Evolutionary conservation across 2,888 invertebrate genomes (phyloP), one percentile per base, ranked within the genome.

Genomic region (Rhodophaea formosa): DNA sequence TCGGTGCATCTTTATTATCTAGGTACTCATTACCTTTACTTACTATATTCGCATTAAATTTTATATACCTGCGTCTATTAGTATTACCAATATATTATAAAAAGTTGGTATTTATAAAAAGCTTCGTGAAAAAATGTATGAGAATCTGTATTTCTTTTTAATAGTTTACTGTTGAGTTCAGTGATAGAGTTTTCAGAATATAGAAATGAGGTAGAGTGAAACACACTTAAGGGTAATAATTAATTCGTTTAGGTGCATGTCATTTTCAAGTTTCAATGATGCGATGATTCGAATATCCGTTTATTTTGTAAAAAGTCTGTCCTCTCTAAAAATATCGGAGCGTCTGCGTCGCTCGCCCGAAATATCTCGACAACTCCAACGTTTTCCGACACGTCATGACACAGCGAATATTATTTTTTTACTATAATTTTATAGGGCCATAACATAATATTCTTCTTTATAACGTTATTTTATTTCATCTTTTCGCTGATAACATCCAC

Each of bases 301-400:
- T 84, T 87, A 86, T 88, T 89, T 88, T 87, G 86, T 88, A 87
- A 88, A 87, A 89, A 83, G 84, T 85, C 82, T 78, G 84, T 84
- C 84, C 75, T 78, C 77, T 82, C 89, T 89, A 90, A 86, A 90
- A 88, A 90, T 90, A 90, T 67, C 79, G 67, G 73, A 71, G 77
- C 80, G 84, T 77, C 80, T 82, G 84, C 88, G 86, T 82, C 80
- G 76, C 68, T 63, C 66, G 75, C 82, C 79, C 72, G 73, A 84
- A 89, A 88, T 87, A 88, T 81, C 82, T 78, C 74, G 77, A 78
- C 78, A 77, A 75, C 77, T 72, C 65, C 71, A 72, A 75, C 76
- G 75, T 73, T 72, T 71, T 62, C 61, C 74, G 72, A 68, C 75
- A 75, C 79, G 82, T 81, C 79, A 81, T 67, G 67, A 66, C 60